Evolutionary conservation across 2,797 vertebrate species (phyloP), one percentile per base, ranked within the genome.

Genomic region (Sebastiscus albofasciatus): DNA sequence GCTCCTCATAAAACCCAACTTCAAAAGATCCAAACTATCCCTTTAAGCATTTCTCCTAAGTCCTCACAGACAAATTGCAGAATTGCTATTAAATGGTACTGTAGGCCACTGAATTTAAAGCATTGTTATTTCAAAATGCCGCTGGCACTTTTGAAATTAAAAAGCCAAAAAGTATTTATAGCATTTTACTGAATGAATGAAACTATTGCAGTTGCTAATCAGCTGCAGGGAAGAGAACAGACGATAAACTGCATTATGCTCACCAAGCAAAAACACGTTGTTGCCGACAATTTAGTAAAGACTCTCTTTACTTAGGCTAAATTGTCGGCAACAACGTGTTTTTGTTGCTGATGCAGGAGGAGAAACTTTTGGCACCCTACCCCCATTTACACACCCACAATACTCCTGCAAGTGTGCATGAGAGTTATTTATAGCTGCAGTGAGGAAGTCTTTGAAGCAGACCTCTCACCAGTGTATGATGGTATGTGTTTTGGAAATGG

Each of bases 381-480:
- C 83, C 91, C 87, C 75, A 65, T 79, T 84, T n/a, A 54, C 49
- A 80, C 71, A 72, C 42, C 65, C 55, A 77, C 59, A 69, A 75
- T 77, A 58, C 80, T 90, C 64, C 82, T 87, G 72, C 71, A 81
- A 91, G 90, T 87, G 83, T 78, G 65, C 62, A 77, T 75, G 68
- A 49, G 49, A 65, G 62, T 82, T 95, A 94, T 92, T 92, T 87
- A 90, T 92, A 92, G 82, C 58, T 31, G 33, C 68, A 79, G 82
- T 67, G 77, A 86, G 65, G 84, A 86, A 77, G 68, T 81, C 76
- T 93, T 84, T 90, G 86, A 90, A 89, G 82, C 77, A 67, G 20
- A 66, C 82, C 88, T 88, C 87, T 89, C 82, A 77, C 65, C 64
- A 77, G 79, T 27, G 69, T 71, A 75, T 77, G 79, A 78, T 83